Base-by-base conservation (phyloP, 2,888 invertebrate genomes). In the Eulithis testata region DNA sequence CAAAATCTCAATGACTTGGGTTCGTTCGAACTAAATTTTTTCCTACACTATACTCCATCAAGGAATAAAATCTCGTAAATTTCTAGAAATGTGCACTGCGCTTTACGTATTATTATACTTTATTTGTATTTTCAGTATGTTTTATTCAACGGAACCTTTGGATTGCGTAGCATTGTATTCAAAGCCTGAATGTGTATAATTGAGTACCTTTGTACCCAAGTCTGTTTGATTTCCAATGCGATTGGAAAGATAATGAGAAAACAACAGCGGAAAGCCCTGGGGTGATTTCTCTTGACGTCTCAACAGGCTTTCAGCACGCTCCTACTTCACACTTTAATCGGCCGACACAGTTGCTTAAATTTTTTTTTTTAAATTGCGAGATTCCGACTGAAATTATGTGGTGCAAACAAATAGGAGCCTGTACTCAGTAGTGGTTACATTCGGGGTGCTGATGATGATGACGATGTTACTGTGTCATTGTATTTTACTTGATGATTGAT, bases 191-290 rank as follows among this genome's bases (percentile, higher is more conserved):
- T 61, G 45, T 61, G 27, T 36, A 51, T 66, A 66, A 66, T 63
- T 63, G 60, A 51, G 58, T 47, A 45, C 59, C 43, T 14, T 63
- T 53, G 57, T 63, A 51, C 47, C 73, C 60, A 65, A 69, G 69
- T 54, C 65, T 63, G 51, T 69, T 67, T 71, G 69, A 69, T 71
- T 69, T 69, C 63, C 51, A 69, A 67, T 59, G 56, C 66, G 60
- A 69, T 68, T 61, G 72, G 73, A 71, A 74, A 67, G 74, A 75
- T 85, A 83, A 85, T 84, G 81, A 83, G 76, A 80, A 83, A 82
- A 80, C 72, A 85, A 81, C 79, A 80, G 71, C 73, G 73, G 70
- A 72, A 73, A 73, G 66, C 51, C 60, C 49, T 44, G 55, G 52
- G 68, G 66, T 62, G 62, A 66, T 68, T 71, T 71, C 63, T 63